phyloP scores from a whole-genome alignment of 2,797 vertebrate species.

The Crax fasciolata region DNA sequence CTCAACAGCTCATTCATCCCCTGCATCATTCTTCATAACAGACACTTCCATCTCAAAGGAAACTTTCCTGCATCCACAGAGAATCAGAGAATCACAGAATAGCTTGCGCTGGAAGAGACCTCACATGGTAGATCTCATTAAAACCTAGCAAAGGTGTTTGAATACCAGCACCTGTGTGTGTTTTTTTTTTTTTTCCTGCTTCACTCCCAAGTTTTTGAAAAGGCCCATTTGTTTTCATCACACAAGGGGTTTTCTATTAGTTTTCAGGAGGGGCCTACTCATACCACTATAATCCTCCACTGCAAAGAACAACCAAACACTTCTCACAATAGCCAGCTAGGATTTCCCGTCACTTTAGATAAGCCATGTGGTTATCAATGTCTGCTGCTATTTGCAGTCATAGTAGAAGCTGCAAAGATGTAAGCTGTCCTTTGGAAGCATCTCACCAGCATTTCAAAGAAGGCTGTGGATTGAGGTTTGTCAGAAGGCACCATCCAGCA shows the following conservation, averaged over 20 bases:
- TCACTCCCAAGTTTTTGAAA: neutral
- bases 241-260: neutral
- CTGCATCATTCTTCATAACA: neutral
- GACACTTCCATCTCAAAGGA: neutral
- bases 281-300: neutral
- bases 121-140: neutral
- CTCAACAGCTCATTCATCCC: neutral
- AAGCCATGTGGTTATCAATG: neutral
- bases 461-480: fast-evolving
- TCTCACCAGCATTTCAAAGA: neutral
- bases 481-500: neutral
- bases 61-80: neutral
- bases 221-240: neutral
- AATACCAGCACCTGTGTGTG: neutral
- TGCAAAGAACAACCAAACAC: neutral
- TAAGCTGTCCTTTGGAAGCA: neutral
- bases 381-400: neutral
- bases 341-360: neutral
- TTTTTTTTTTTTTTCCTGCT: neutral
- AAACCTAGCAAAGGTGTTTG: neutral
- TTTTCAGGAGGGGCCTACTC: neutral
- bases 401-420: neutral
- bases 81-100: too few species aligned
- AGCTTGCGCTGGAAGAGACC: too few species aligned
- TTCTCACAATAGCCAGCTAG: neutral